Evolutionary conservation across 1,140 invertebrate species (phyloP), one percentile per base, ranked within the genome.

Genomic region (Procambarus virginalis): DNA sequence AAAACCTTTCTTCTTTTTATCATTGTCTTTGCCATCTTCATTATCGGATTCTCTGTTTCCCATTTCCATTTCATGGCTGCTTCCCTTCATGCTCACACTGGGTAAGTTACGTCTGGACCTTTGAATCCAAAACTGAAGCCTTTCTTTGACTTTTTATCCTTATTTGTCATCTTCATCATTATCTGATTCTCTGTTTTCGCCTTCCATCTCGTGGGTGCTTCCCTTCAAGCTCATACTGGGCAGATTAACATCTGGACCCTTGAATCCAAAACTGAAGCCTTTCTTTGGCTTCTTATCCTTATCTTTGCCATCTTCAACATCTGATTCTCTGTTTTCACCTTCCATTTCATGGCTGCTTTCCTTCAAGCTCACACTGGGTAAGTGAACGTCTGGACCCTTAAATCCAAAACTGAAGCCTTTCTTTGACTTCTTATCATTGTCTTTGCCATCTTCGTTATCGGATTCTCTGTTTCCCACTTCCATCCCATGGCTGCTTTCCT

Each of bases 101-200:
- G 86, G 86, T 5, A 88, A 8, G 34, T n/a, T 88, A 88, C n/a
- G 34, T 88, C 79, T 17, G 86, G 86, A 10, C 86, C 86, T 48
- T 80, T 88, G 14, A 88, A 48, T 20, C 86, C 79, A 34, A 88
- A 20, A 4, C 60, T 75, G 20, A 88, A 81, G 17, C 78, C 86
- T 55, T 55, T 81, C 51, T 55, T 88, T 48, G 51, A 45, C 64
- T 81, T 88, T 48, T 51, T 81, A 8, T 88, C 68, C 22, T 75
- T 58, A 14, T 70, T 75, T 51, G 46, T 60, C 48, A 80, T 83
- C 60, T 34, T 34, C 34, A 34, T 34, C 34, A 34, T 34, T 17
- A 17, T 68, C 3, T 68, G 3, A 12, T 14, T 68, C 10, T 14
- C 64, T 68, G 12, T 68, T 58, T 58, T 58, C 6, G 0, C 55